Percentiles rank a stretch among this genome's conserved stretches.
Evolutionary conservation across 2,113 vertebrate genomes (phyloP).

Genomic region (Eulemur rufifrons): DNA sequence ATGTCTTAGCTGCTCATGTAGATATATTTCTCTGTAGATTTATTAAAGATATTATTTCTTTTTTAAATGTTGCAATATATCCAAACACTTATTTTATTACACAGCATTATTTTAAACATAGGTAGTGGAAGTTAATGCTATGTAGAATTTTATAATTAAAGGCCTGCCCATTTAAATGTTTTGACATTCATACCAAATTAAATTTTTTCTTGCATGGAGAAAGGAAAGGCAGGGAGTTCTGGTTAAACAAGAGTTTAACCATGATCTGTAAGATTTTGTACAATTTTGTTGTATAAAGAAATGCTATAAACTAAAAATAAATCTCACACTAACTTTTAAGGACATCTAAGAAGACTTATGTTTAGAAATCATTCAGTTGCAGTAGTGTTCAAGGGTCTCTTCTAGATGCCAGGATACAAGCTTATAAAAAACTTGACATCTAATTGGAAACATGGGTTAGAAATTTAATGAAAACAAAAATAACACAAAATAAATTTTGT

Average conservation of each 20-base stretch:
- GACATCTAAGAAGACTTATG: neutral
- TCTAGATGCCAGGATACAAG: neutral
- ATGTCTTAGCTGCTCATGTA: neutral
- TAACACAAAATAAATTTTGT: neutral
- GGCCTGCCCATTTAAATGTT: neutral
- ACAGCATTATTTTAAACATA: conserved; percentile 23
- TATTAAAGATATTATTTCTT: neutral
- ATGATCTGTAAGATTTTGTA: neutral
- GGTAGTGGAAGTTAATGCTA: neutral
- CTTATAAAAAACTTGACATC: neutral
- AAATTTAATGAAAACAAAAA: neutral
- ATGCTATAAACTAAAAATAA: neutral
- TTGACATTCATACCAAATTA: neutral
- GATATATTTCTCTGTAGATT: neutral
- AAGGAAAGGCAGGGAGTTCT: neutral
- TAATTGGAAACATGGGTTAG: neutral
- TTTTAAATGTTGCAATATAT: neutral
- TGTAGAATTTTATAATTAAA: neutral
- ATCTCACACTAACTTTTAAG: neutral
- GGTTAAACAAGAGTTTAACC: neutral
- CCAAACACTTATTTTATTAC: neutral
- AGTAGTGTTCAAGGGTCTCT: neutral
- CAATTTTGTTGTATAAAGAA: neutral
- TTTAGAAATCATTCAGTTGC: neutral
- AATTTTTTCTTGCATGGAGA: neutral